Base-by-base conservation (phyloP, 1,140 invertebrate species). In the Polyergus mexicanus region DNA sequence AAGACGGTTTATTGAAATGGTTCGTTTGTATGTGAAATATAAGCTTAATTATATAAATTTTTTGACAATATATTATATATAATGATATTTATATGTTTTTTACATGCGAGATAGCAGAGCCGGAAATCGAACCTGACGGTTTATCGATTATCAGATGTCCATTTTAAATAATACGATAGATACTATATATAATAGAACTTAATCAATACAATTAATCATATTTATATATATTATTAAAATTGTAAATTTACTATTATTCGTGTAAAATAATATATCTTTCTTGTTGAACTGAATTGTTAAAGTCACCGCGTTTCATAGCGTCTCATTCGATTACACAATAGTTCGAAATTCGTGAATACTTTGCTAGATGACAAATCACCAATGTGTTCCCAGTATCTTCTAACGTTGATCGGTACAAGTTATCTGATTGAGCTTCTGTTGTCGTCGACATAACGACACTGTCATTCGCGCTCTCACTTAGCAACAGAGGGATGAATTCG, bases 351-450 rank as follows among this genome's bases (percentile, higher is more conserved):
- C 13, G 13, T 25, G 22, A 58, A 6, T 11, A 22, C 13, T n/a
- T 19, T 8, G 28, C 32, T 28, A 41, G 8, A 54, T 44, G 66
- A 60, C 19, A 56, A 81, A 44, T 74, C 16, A 22, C 71, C 19
- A 44, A 16, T 25, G 54, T 7, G 38, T 25, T 47, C 3, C 54
- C 8, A 35, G 19, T 8, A 54, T 51, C 22, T 19, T 11, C 22
- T 22, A 32, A 69, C 16, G 19, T 25, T 28, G 54, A 74, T 83
- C 68, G 54, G n/a, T 41, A 62, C 78, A 83, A 74, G 68, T 83
- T 80, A 58, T 62, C 68, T 35, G 22, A 80, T 19, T 44, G 38
- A 47, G 58, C 68, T 58, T 32, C 11, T 54, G 65, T 58, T 69
- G 19, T 47, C 16, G 11, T 47, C 58, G 69, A 62, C 68, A 74